phyloP scores from a whole-genome alignment of 2,113 vertebrate genomes.

The Pipra filicauda region DNA sequence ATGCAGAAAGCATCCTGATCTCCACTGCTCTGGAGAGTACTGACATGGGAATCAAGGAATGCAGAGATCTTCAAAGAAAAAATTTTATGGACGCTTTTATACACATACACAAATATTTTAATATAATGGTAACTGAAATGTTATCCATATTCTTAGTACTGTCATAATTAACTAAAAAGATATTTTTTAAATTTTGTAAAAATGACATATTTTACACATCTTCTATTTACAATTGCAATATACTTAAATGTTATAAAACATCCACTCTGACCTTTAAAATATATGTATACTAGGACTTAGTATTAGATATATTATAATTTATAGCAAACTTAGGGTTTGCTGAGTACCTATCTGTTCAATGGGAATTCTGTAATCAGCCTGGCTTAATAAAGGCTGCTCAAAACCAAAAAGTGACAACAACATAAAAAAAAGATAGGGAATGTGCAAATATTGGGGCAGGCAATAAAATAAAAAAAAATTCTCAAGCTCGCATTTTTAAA shows the following conservation, averaged over 20 bases:
- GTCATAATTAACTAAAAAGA: slow-evolving; percentile 80
- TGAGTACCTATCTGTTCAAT: slow-evolving; percentile 76
- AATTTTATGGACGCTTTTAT: slow-evolving; percentile 65
- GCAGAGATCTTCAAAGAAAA: slow-evolving; percentile 56
- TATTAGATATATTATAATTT: slow-evolving; percentile 80
- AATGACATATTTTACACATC: slow-evolving; percentile 97
- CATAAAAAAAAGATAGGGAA: slow-evolving; percentile 8
- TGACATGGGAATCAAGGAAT: neutral
- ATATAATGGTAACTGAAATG: slow-evolving; percentile 75
- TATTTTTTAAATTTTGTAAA: slow-evolving; percentile 86
- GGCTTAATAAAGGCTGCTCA: slow-evolving; percentile 75
- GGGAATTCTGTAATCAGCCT: slow-evolving; percentile 69
- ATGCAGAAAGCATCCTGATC: neutral
- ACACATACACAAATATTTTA: slow-evolving; percentile 85
- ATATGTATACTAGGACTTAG: slow-evolving; percentile 75
- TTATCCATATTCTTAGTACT: slow-evolving; percentile 88
- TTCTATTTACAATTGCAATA: slow-evolving; percentile 98
- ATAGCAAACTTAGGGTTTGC: slow-evolving; percentile 70
- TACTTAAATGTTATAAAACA: slow-evolving; percentile 96
- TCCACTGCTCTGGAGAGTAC: neutral
- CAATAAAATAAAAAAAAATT: slow-evolving; percentile 31
- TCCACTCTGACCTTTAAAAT: slow-evolving; percentile 84
- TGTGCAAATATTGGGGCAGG: slow-evolving; percentile 72
- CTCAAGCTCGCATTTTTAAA: slow-evolving; percentile 62
- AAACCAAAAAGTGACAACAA: slow-evolving; percentile 9